Percentiles rank a stretch among this genome's conserved stretches.
phyloP scores from a whole-genome alignment of 1,140 invertebrate genomes.

The Drosophila nigrodunni region DNA sequence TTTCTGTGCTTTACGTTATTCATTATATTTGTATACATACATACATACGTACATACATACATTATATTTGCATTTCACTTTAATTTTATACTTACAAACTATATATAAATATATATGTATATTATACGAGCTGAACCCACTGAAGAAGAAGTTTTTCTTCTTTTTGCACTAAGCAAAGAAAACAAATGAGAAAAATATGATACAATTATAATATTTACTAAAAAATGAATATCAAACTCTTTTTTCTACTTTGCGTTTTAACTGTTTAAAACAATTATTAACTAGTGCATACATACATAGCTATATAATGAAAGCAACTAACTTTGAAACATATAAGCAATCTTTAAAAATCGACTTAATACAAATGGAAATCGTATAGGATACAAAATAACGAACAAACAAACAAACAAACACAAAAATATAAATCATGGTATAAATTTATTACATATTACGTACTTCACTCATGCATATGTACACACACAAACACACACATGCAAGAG shows the following conservation, averaged over 20 bases:
- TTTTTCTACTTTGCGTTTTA: conserved; percentile 63
- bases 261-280: conserved; percentile 41
- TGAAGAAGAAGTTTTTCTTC: conserved; percentile 79
- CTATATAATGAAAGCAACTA: conserved; percentile 68
- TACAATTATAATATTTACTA: conserved; percentile 38
- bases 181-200: conserved; percentile 28
- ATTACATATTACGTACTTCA: too few relatives aligned
- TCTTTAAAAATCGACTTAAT: conserved; percentile 75
- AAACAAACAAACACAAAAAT: conserved; percentile 44
- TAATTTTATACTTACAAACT: conserved; percentile 66
- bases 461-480: too few relatives aligned
- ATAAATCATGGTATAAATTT: conserved; percentile 22
- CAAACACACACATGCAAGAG: too few relatives aligned
- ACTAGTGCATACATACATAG: conserved; percentile 51
- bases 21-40: conserved; percentile 41
- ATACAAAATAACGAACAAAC: conserved; percentile 26
- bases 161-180: conserved; percentile 73
- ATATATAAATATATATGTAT: conserved; percentile 21
- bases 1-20: conserved; percentile 59
- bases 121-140: conserved; percentile 81
- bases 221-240: conserved; percentile 30
- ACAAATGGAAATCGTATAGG: conserved; percentile 50
- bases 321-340: conserved; percentile 81
- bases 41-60: conserved; percentile 44
- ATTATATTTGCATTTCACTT: conserved; percentile 75